Base-by-base conservation (phyloP, 2,888 invertebrate genomes). In the Caenorhabditis imperialis region DNA sequence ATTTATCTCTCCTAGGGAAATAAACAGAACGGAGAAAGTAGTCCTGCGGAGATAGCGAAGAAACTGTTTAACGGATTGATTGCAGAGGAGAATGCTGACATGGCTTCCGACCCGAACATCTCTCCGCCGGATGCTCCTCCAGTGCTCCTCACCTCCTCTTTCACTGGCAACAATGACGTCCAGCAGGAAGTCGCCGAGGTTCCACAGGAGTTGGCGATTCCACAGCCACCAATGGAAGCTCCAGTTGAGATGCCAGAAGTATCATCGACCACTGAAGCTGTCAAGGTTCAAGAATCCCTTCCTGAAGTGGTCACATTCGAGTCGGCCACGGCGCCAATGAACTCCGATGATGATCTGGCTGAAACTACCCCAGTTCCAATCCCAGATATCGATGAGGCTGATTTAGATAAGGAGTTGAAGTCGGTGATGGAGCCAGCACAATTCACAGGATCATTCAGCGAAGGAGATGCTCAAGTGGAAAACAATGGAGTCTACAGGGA, bases 401-500 rank as follows among this genome's bases (percentile, higher is more conserved):
- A 69, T 3, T 18, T 75, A 53, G 75, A 75, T 22, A 63, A 62
- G 10, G 57, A 75, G 18, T 12, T 75, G 45, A 67, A 61, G 18
- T 42, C 61, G 2, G 65, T 73, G 8, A 54, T 73, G 55, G 55
- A 67, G n/a, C 60, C 65, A n/a, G 25, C 62, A 1, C 69, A 75
- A 27, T 75, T 75, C 58, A 35, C 57, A 1, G 75, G 75, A 35
- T 62, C 62, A 8, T 69, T 75, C 25, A 45, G 57, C 22, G 72
- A 73, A 3, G 65, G 50, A 60, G 67, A 55, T 1, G 14, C 47
- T 20, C 57, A 51, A 53, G 42, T 69, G 7, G 63, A 69, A n/a
- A 75, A 63, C 30, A 75, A 75, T 47, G 75, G 75, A 18, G 58
- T 75, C 2, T 70, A 63, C 38, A 33, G 75, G n/a, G 75, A 75